Evolutionary conservation across 2,797 vertebrate genomes (phyloP).

Genomic region (Caiman crocodilus): DNA sequence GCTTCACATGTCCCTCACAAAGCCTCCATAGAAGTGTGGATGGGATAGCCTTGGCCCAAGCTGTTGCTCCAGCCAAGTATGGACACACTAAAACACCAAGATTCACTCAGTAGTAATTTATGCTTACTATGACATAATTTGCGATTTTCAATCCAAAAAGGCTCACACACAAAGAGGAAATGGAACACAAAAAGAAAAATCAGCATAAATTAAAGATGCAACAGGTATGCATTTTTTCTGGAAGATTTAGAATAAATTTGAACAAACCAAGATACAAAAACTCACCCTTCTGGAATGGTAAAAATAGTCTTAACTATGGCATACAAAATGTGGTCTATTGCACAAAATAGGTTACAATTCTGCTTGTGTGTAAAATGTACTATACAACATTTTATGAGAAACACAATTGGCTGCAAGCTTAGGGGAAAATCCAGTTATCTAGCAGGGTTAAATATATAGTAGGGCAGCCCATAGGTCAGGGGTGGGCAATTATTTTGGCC

Average conservation of each 20-base stretch:
- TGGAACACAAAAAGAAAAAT: neutral
- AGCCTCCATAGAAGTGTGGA: too few relatives aligned
- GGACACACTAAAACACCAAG: neutral
- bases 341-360: neutral
- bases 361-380: neutral
- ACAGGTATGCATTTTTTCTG: neutral
- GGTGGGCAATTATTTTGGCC: too few relatives aligned
- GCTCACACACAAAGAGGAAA: neutral
- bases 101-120: neutral
- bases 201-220: neutral
- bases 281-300: neutral
- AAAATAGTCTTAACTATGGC: neutral
- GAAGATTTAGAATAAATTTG: neutral
- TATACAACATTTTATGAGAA: neutral
- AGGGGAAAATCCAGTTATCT: neutral
- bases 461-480: neutral
- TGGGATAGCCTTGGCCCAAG: too few relatives aligned
- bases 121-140: constrained; percentile 3
- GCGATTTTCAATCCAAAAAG: constrained; percentile 27
- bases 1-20: too few relatives aligned
- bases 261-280: fast-evolving
- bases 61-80: too few relatives aligned
- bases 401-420: neutral
- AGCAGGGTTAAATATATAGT: neutral
- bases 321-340: neutral